phyloP scores from a whole-genome alignment of 2,888 invertebrate genomes.

The Plagodis dolabraria region DNA sequence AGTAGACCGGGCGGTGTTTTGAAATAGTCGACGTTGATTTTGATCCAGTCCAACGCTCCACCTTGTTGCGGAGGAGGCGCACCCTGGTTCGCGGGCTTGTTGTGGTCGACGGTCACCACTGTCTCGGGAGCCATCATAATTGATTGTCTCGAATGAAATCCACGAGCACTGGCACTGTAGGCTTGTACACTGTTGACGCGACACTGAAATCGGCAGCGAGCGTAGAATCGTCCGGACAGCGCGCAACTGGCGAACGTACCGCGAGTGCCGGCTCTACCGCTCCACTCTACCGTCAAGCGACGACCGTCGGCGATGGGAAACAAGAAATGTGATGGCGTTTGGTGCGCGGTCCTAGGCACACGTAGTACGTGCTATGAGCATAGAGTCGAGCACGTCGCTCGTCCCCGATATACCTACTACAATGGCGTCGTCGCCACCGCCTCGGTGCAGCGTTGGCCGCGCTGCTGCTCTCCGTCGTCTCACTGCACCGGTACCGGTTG shows the following conservation, averaged over 20 bases:
- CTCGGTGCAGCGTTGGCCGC: background rate
- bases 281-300: conserved; percentile 29
- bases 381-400: conserved; percentile 2
- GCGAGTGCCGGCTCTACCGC: conserved; percentile 25
- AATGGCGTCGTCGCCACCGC: conserved; percentile 1
- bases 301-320: conserved; percentile 58
- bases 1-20: conserved; percentile 92
- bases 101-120: conserved; percentile 91
- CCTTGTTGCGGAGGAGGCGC: conserved; percentile 81
- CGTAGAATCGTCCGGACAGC: conserved; percentile 68
- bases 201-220: conserved; percentile 66
- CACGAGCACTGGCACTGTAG: conserved; percentile 73
- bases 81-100: conserved; percentile 69
- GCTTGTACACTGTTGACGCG: conserved; percentile 69
- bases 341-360: conserved; percentile 6
- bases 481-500: conserved; percentile 21
- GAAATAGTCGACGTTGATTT: conserved; percentile 92
- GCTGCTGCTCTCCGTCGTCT: no score
- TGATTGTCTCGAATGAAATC: conserved; percentile 44
- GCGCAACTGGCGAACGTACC: conserved; percentile 58
- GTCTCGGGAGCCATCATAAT: conserved; percentile 93
- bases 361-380: conserved; percentile 36
- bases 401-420: no score
- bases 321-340: conserved; percentile 53
- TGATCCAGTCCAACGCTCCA: conserved; percentile 87